These are phyloP conservation scores for Ips nitidus DNA, from an alignment of 1,140 invertebrate species.

Conservation along the genomic window DNA sequence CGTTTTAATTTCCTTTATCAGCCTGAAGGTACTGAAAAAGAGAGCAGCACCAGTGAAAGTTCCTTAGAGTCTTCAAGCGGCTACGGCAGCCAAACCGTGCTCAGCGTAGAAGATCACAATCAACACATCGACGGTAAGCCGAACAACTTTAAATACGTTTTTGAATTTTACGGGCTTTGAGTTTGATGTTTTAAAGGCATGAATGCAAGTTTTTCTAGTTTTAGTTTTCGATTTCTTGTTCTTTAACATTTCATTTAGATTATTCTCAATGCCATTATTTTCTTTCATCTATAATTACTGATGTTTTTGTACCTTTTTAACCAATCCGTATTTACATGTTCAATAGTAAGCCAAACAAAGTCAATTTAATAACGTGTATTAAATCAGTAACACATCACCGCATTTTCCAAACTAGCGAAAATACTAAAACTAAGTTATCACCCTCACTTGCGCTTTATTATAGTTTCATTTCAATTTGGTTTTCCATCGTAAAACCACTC, in stretches of 20 bases:
- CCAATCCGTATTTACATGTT: too few relatives aligned
- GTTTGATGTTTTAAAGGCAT: constrained; percentile 41
- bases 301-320: too few relatives aligned
- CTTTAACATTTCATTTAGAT: too few relatives aligned
- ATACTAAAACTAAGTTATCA: too few relatives aligned
- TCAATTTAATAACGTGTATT: too few relatives aligned
- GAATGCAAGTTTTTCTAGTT: background rate
- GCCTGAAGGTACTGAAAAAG: constrained; percentile 53
- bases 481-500: background rate
- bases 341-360: too few relatives aligned
- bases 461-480: too few relatives aligned
- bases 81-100: constrained; percentile 72
- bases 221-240: background rate
- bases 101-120: constrained; percentile 54
- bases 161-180: constrained; percentile 10
- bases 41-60: constrained; percentile 72
- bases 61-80: constrained; percentile 75
- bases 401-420: too few relatives aligned
- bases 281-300: too few relatives aligned
- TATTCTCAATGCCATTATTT: too few relatives aligned
- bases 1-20: constrained; percentile 15
- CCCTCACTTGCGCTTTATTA: too few relatives aligned
- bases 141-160: background rate
- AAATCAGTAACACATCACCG: too few relatives aligned
- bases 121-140: constrained; percentile 51